A percentile compares a stretch with the other conserved stretches of the same genome.
Evolutionary conservation across 2,888 invertebrate species (phyloP).

Genomic region (Pollenia labialis): DNA sequence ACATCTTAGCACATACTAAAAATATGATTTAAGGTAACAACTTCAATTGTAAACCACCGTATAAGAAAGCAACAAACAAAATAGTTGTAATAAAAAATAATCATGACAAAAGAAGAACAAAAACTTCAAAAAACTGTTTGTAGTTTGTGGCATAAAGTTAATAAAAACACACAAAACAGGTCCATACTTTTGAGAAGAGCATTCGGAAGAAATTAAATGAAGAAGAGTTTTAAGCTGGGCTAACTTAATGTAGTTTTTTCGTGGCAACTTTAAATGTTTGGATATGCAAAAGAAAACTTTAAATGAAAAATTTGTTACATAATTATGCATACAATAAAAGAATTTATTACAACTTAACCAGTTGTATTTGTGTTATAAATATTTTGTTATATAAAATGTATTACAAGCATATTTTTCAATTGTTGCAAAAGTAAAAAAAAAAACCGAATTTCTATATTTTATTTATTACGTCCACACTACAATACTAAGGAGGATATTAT

Average conservation of each 20-base stretch:
- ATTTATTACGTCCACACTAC: no score
- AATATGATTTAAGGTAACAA: slow-evolving; percentile 75
- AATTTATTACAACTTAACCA: no score
- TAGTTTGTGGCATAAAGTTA: background rate
- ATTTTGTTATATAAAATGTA: no score
- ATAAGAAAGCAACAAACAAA: slow-evolving; percentile 11
- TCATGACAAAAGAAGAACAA: slow-evolving; percentile 8
- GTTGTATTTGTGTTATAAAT: no score
- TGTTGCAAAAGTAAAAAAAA: no score
- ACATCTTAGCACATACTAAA: slow-evolving; percentile 77
- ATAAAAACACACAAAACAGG: background rate
- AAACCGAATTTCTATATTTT: no score
- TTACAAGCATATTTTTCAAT: no score
- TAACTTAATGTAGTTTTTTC: background rate
- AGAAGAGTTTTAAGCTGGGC: background rate
- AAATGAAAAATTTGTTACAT: no score
- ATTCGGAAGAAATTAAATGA: background rate
- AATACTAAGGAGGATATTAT: no score
- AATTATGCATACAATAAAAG: no score
- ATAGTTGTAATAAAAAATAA: slow-evolving; percentile 29
- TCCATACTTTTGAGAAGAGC: background rate
- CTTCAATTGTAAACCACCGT: slow-evolving; percentile 67
- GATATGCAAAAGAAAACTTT: no score
- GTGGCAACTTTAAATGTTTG: no score
- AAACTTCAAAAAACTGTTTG: background rate